These are phyloP conservation scores for Tipula unca DNA, from an alignment of 2,888 invertebrate species.

Conservation along the genomic window DNA sequence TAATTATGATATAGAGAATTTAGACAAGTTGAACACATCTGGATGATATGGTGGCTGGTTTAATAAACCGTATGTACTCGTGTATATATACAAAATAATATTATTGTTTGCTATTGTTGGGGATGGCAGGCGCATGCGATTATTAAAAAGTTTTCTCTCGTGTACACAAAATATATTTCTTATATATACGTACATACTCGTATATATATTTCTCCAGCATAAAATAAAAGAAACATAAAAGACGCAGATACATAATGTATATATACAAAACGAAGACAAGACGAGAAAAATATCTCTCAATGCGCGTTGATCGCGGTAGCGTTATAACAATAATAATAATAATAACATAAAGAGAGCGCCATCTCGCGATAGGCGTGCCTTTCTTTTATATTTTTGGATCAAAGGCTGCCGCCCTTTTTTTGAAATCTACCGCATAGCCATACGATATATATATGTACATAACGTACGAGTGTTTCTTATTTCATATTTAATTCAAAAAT, in stretches of 20 bases:
- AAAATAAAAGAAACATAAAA: too few species aligned
- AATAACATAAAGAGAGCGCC: constrained; percentile 20
- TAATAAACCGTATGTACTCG: neutral
- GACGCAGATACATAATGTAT: neutral
- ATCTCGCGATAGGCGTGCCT: constrained; percentile 20
- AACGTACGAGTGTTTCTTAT: neutral
- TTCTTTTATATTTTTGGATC: constrained; percentile 17
- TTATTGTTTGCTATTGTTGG: neutral
- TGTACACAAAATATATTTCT: neutral
- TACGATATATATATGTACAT: neutral
- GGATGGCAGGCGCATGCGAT: neutral
- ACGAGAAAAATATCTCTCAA: neutral
- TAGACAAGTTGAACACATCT: neutral
- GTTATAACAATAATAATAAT: neutral
- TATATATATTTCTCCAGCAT: neutral
- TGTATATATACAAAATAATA: neutral
- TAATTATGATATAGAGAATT: neutral
- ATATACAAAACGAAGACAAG: neutral
- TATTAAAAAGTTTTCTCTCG: neutral
- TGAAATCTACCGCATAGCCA: constrained; percentile 1
- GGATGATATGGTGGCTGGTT: neutral
- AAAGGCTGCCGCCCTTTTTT: constrained; percentile 20
- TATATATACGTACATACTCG: neutral
- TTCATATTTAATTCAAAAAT: neutral
- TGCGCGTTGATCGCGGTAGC: constrained; percentile 18